Percentiles rank a stretch among this genome's conserved stretches.
These are phyloP conservation scores for Coecobrya sp. DNA, from an alignment of 2,888 invertebrate genomes.

Conservation along the genomic window DNA sequence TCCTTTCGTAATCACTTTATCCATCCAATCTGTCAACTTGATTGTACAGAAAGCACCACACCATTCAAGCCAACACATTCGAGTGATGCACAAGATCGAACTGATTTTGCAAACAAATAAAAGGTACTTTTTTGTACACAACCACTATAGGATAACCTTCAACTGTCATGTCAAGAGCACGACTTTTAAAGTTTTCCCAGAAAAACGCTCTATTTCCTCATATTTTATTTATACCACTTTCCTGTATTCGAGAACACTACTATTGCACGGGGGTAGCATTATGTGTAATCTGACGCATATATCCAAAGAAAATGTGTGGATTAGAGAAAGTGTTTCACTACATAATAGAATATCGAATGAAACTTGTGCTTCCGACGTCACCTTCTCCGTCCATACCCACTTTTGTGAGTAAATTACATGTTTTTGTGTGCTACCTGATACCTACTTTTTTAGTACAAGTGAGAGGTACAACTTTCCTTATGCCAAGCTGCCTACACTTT, in stretches of 20 bases:
- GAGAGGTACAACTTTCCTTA: background rate
- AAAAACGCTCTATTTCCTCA: background rate
- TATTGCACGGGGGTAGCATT: background rate
- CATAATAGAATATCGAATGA: background rate
- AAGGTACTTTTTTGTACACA: background rate
- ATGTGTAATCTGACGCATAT: background rate
- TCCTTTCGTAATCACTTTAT: background rate
- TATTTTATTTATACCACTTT: constrained; percentile 44
- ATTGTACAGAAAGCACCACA: background rate
- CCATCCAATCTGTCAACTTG: constrained; percentile 18
- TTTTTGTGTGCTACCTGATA: background rate
- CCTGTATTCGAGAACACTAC: background rate
- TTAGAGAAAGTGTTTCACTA: background rate
- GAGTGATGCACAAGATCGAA: background rate
- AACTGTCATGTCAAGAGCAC: constrained; percentile 40
- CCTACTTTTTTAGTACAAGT: background rate
- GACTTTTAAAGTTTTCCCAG: constrained; percentile 13
- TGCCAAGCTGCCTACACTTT: background rate
- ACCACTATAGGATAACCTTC: constrained; percentile 34
- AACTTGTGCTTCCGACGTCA: background rate
- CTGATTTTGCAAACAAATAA: background rate
- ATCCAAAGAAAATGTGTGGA: background rate
- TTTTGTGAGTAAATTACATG: background rate
- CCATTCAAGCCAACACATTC: background rate
- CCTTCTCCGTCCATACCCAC: background rate